Evolutionary conservation across 2,797 vertebrate species (phyloP).

Genomic region (Parauchenoglanis ngamensis): DNA sequence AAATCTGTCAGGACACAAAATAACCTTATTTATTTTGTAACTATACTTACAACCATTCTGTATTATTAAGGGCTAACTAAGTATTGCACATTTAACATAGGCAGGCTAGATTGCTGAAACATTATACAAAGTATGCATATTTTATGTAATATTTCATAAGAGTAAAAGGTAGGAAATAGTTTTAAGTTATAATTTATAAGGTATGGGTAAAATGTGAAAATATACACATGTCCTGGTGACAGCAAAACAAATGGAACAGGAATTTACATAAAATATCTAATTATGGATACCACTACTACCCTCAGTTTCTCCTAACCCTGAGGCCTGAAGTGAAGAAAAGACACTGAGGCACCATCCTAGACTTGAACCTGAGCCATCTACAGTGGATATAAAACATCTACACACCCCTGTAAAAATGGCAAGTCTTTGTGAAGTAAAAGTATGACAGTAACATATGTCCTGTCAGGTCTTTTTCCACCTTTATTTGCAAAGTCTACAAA

Average conservation of each 20-base stretch:
- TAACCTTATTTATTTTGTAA: not conserved
- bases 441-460: no score
- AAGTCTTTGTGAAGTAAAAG: no score
- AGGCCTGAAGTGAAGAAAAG: not conserved
- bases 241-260: constrained; percentile 12
- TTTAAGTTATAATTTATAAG: not conserved
- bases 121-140: not conserved
- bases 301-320: not conserved
- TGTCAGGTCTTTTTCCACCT: no score
- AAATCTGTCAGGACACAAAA: constrained; percentile 73
- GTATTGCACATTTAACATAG: not conserved
- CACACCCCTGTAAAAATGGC: no score
- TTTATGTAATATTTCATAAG: not conserved
- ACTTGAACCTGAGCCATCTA: not conserved
- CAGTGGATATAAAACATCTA: no score
- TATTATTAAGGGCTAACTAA: no score
- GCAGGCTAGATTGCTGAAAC: not conserved
- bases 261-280: not conserved
- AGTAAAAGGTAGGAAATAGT: not conserved
- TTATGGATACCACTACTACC: not conserved
- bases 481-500: no score
- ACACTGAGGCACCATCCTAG: not conserved
- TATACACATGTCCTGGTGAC: not conserved
- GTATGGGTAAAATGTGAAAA: not conserved
- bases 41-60: no score